These are phyloP conservation scores for Napeogenes sylphis DNA, from an alignment of 2,888 invertebrate genomes.

Conservation along the genomic window DNA sequence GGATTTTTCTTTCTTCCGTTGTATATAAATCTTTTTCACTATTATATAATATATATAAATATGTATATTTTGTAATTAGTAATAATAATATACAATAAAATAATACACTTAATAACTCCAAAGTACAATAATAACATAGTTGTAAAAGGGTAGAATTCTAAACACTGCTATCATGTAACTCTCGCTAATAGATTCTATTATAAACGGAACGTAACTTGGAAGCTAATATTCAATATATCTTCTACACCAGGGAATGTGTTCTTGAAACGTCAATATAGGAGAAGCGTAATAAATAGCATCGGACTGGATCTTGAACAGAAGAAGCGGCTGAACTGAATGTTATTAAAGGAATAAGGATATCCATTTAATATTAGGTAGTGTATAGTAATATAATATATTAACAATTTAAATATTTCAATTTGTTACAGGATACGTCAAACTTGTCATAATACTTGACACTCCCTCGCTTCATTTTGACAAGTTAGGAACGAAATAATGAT, in stretches of 20 bases:
- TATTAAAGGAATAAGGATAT: constrained; percentile 8
- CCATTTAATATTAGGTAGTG: no score
- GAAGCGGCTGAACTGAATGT: constrained; percentile 36
- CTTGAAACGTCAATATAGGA: constrained; percentile 51
- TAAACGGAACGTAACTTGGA: neutral
- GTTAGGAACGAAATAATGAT: no score
- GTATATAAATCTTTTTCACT: constrained; percentile 42
- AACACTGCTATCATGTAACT: neutral
- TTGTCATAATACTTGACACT: no score
- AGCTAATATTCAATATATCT: neutral
- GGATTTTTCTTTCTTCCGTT: constrained; percentile 38
- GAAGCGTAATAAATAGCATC: constrained; percentile 59
- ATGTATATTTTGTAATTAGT: no score
- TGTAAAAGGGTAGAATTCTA: neutral
- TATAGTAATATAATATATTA: no score
- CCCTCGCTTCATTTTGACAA: no score
- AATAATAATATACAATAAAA: constrained; percentile 43
- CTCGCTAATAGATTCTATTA: constrained; percentile 2
- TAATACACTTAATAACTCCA: no score
- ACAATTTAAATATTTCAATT: no score
- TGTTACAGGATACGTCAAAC: no score
- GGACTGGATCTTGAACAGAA: constrained; percentile 65
- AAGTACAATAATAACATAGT: neutral
- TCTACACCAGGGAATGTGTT: neutral
- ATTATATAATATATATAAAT: no score